Conservation (phyloP, 2,113 vertebrate species). For the Melozone crissalis region DNA sequence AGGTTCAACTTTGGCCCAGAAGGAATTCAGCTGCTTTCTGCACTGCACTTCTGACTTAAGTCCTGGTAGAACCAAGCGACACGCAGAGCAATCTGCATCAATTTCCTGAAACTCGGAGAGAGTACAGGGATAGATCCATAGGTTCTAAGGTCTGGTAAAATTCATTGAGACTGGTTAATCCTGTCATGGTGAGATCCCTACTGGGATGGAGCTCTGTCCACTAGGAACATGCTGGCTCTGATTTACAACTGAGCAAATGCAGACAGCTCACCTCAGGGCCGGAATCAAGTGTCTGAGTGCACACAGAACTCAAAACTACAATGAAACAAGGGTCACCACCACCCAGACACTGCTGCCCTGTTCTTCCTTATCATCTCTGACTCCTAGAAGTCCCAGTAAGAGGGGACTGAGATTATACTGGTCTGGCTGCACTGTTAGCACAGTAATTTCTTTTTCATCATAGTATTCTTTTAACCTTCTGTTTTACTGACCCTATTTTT, state of each 20-base stretch:
- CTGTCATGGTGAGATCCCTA: not conserved
- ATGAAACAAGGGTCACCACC: accelerated
- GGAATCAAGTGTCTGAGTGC: not conserved
- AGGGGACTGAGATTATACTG: not conserved
- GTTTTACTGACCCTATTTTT: not conserved
- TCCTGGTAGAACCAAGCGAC: not conserved
- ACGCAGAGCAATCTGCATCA: not conserved
- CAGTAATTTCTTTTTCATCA: not conserved
- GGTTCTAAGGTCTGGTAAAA: not conserved
- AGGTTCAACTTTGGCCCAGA: not conserved
- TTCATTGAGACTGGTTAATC: not conserved
- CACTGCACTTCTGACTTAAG: not conserved
- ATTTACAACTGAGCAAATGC: accelerated
- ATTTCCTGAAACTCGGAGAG: not conserved
- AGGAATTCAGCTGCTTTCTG: not conserved
- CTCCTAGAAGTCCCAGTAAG: not conserved
- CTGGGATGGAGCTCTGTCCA: not conserved
- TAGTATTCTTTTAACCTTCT: not conserved
- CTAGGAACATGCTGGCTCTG: accelerated
- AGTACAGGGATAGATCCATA: not conserved
- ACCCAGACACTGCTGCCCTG: not conserved
- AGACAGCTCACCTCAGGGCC: not conserved
- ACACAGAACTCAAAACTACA: not conserved
- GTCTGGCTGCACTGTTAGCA: not conserved
- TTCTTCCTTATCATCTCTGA: not conserved